Evolutionary conservation across 1,140 invertebrate genomes (phyloP).

Genomic region (Coboldia fuscipes): DNA sequence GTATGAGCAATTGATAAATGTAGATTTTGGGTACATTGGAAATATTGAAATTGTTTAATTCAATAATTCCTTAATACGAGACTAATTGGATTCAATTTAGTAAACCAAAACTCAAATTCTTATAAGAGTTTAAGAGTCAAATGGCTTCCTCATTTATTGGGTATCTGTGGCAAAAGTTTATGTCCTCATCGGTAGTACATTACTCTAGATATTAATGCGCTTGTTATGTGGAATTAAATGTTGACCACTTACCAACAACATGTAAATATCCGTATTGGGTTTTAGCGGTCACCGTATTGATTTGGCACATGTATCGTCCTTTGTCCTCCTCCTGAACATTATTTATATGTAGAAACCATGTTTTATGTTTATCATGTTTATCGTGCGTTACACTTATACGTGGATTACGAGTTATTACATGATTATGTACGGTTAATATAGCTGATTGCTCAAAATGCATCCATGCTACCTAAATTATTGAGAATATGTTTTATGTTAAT

Average conservation of each 20-base stretch:
- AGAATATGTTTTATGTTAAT: slow-evolving; percentile 5
- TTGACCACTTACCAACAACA: slow-evolving; percentile 75
- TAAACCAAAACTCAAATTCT: too few relatives aligned
- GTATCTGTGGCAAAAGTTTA: too few relatives aligned
- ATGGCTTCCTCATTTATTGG: too few relatives aligned
- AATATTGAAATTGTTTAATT: too few relatives aligned
- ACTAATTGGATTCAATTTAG: too few relatives aligned
- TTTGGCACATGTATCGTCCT: slow-evolving; percentile 88
- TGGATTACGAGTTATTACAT: slow-evolving; percentile 80
- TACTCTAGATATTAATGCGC: too few relatives aligned
- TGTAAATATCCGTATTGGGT: slow-evolving; percentile 81
- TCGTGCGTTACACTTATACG: slow-evolving; percentile 77
- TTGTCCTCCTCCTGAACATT: slow-evolving; percentile 78
- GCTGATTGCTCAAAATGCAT: slow-evolving; percentile 88
- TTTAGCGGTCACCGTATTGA: slow-evolving; percentile 83
- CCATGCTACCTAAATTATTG: slow-evolving; percentile 63
- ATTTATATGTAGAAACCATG: slow-evolving; percentile 78
- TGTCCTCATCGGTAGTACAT: too few relatives aligned
- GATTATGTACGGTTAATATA: slow-evolving; percentile 76
- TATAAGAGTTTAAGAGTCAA: too few relatives aligned
- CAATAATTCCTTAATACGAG: too few relatives aligned
- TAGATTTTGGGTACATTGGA: too few relatives aligned
- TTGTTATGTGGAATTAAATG: too few relatives aligned
- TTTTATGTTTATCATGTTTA: slow-evolving; percentile 47
- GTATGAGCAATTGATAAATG: too few relatives aligned